Evolutionary conservation across 2,888 invertebrate genomes (phyloP).

Genomic region (Malthinus flaveolus): DNA sequence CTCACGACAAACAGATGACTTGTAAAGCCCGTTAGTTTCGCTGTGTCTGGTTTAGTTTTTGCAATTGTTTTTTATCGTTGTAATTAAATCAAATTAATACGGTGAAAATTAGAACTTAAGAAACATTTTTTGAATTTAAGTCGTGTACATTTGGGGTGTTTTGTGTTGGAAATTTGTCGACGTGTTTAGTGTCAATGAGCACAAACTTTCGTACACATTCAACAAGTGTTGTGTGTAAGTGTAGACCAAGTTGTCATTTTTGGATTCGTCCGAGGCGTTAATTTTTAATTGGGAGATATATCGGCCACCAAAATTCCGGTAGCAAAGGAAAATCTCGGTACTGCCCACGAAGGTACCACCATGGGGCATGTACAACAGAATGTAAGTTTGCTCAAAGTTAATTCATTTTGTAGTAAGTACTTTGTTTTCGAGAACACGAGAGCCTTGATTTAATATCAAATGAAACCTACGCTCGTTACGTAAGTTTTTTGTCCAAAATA

Average conservation of each 20-base stretch:
- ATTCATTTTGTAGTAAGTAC: too few relatives aligned
- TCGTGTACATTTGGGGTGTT: not conserved
- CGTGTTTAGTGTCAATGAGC: conserved; percentile 26
- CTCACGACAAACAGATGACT: conserved; percentile 16
- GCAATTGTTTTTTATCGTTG: conserved; percentile 6
- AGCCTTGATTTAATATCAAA: too few relatives aligned
- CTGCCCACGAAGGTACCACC: conserved; percentile 52
- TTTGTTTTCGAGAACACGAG: too few relatives aligned
- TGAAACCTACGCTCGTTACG: too few relatives aligned
- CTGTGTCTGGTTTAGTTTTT: conserved; percentile 32
- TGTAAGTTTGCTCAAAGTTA: too few relatives aligned
- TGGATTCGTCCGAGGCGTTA: conserved; percentile 26
- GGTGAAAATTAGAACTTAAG: conserved; percentile 5
- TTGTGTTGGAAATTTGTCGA: not conserved
- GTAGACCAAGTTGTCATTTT: conserved; percentile 14
- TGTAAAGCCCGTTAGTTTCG: conserved; percentile 26
- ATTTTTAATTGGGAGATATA: not conserved
- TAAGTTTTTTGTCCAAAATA: too few relatives aligned
- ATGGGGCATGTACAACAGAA: conserved; percentile 56
- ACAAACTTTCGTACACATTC: conserved; percentile 17
- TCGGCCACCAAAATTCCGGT: conserved; percentile 54
- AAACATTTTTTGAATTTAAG: not conserved
- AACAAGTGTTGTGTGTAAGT: conserved; percentile 20
- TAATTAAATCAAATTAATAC: conserved; percentile 14
- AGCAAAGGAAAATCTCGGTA: conserved; percentile 51